phyloP scores from a whole-genome alignment of 2,113 vertebrate genomes.

The Ranitomeya variabilis region DNA sequence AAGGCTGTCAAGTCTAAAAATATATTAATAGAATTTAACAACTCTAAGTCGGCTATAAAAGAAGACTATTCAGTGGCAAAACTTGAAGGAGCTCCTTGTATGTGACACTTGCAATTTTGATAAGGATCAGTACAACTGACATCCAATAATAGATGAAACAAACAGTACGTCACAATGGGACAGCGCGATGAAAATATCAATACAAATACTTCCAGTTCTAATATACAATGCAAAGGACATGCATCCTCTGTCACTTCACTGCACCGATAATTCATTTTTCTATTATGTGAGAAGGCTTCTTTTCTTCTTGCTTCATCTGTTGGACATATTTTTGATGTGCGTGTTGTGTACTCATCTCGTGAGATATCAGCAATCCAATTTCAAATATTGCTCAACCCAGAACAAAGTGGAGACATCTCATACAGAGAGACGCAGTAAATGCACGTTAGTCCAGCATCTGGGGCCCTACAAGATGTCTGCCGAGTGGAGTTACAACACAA shows the following conservation, averaged over 20 bases:
- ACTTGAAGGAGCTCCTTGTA: not conserved
- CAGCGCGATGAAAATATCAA: not conserved
- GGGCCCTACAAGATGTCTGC: not conserved
- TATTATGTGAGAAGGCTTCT: not conserved
- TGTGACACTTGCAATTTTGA: conserved; percentile 13
- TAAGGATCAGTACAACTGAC: conserved; percentile 17
- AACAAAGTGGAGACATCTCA: not conserved
- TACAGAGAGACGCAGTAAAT: not conserved
- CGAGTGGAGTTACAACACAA: not conserved
- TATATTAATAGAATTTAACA: conserved; percentile 20
- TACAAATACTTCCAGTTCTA: conserved; percentile 2
- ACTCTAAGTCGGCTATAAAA: not conserved
- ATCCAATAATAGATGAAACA: conserved; percentile 10
- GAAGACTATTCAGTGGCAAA: not conserved
- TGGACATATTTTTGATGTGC: not conserved
- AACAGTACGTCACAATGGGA: not conserved
- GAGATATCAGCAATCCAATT: conserved; percentile 10
- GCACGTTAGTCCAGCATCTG: not conserved
- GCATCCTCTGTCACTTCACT: not conserved
- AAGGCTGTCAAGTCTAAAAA: not conserved
- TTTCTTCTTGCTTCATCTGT: not conserved
- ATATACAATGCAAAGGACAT: conserved; percentile 9
- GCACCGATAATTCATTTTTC: not conserved
- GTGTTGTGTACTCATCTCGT: not conserved
- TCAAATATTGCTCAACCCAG: not conserved